These are phyloP conservation scores for Parnassius glacialis DNA, from an alignment of 2,888 invertebrate species.

Conservation along the genomic window DNA sequence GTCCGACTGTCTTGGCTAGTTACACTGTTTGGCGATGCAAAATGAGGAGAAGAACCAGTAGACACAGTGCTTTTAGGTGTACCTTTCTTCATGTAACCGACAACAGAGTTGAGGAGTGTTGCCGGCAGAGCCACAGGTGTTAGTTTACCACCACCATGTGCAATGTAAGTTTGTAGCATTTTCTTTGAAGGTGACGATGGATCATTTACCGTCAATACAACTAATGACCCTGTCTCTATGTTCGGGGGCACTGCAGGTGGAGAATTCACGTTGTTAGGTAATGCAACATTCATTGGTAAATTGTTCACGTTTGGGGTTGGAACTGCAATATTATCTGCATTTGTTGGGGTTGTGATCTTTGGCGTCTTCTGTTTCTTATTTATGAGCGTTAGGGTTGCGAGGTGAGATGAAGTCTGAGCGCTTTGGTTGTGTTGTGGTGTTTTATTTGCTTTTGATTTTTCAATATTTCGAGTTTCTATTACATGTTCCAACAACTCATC, in stretches of 20 bases:
- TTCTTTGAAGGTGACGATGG: slow-evolving; percentile 66
- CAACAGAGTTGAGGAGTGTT: slow-evolving; percentile 59
- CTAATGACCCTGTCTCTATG: slow-evolving; percentile 66
- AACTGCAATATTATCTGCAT: slow-evolving; percentile 33
- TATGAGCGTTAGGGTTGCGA: slow-evolving; percentile 32
- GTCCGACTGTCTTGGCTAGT: slow-evolving; percentile 49
- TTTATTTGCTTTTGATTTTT: slow-evolving; percentile 17
- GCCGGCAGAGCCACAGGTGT: slow-evolving; percentile 62
- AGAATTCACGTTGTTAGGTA: slow-evolving; percentile 34
- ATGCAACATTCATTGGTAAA: slow-evolving; percentile 27
- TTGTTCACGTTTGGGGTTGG: slow-evolving; percentile 32
- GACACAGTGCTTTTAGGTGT: slow-evolving; percentile 49
- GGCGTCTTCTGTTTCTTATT: slow-evolving; percentile 28
- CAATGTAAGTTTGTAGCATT: slow-evolving; percentile 71
- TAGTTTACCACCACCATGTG: slow-evolving; percentile 55
- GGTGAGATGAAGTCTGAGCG: slow-evolving; percentile 20
- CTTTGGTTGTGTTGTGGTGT: slow-evolving; percentile 6
- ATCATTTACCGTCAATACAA: slow-evolving; percentile 67
- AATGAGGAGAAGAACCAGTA: slow-evolving; percentile 70
- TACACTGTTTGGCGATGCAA: slow-evolving; percentile 61
- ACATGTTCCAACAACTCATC: slow-evolving; percentile 52
- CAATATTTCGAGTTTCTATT: slow-evolving; percentile 29
- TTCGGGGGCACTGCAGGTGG: slow-evolving; percentile 50
- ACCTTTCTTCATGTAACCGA: slow-evolving; percentile 66
- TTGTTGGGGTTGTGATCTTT: slow-evolving; percentile 26